A percentile compares a stretch with the other conserved stretches of the same genome.
Evolutionary conservation across 2,888 invertebrate species (phyloP).

Genomic region (Cryptophagus acutangulus): DNA sequence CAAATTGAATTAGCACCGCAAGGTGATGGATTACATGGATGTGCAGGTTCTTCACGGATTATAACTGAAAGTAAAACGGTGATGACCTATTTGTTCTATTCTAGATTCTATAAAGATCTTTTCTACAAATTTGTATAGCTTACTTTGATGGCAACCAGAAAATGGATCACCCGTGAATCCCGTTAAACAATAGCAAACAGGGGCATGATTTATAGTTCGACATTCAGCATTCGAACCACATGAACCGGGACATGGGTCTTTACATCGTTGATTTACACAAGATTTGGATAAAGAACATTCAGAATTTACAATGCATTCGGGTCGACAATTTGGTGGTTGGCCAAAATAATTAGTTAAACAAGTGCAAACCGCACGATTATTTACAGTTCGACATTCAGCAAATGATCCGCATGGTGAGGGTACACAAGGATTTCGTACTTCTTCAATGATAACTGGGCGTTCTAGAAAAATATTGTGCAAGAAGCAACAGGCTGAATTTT

Average conservation of each 20-base stretch:
- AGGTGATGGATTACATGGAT: constrained; percentile 78
- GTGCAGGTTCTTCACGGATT: constrained; percentile 51
- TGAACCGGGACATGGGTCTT: constrained; percentile 69
- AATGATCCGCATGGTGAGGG: constrained; percentile 76
- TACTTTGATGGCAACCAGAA: constrained; percentile 60
- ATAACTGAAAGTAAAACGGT: constrained; percentile 47
- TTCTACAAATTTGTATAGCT: no score
- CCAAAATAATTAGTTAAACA: constrained; percentile 71
- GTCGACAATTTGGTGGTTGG: constrained; percentile 72
- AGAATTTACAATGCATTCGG: constrained; percentile 68
- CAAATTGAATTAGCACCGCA: constrained; percentile 85
- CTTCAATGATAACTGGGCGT: constrained; percentile 32
- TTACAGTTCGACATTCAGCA: constrained; percentile 65
- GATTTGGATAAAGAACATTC: constrained; percentile 69
- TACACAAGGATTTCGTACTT: constrained; percentile 54
- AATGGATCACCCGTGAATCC: constrained; percentile 76
- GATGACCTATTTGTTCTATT: constrained; percentile 7
- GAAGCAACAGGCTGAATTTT: constrained; percentile 18
- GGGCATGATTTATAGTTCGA: constrained; percentile 64
- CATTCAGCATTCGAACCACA: constrained; percentile 71
- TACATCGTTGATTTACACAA: constrained; percentile 68
- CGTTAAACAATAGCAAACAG: constrained; percentile 66
- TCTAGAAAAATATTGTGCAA: constrained; percentile 33
- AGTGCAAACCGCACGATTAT: constrained; percentile 67
- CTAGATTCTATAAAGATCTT: not conserved